Percentiles rank a stretch among this genome's conserved stretches.
phyloP scores from a whole-genome alignment of 2,888 invertebrate genomes.

The Pinctada fucata region DNA sequence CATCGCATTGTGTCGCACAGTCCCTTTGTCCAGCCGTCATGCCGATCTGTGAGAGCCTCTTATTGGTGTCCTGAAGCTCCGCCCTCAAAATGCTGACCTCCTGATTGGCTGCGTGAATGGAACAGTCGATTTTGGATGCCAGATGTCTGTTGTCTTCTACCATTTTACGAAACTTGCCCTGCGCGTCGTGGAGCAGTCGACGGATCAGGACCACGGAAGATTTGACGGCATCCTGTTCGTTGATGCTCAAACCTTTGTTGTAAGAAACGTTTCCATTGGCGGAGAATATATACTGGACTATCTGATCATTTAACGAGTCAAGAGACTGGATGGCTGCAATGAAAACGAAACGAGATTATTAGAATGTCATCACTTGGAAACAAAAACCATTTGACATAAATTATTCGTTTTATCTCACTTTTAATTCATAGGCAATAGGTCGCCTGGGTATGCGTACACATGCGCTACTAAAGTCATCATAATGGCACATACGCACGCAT shows the following conservation, averaged over 20 bases:
- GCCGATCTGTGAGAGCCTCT: constrained; percentile 73
- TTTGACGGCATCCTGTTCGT: constrained; percentile 81
- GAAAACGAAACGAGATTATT: constrained; percentile 32
- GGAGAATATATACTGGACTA: constrained; percentile 77
- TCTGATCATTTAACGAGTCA: constrained; percentile 78
- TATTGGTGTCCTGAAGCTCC: constrained; percentile 80
- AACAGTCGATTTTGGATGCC: constrained; percentile 78
- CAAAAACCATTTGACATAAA: too few relatives aligned
- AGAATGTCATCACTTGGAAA: background rate
- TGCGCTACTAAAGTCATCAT: too few relatives aligned
- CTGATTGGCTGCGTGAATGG: constrained; percentile 75
- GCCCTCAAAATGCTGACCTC: constrained; percentile 81
- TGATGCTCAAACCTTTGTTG: constrained; percentile 60
- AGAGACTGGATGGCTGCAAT: constrained; percentile 78
- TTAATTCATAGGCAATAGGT: too few relatives aligned
- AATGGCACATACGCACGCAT: too few relatives aligned
- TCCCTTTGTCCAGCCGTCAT: constrained; percentile 23
- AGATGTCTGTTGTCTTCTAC: constrained; percentile 87
- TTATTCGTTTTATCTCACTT: too few relatives aligned
- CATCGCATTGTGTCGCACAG: constrained; percentile 26
- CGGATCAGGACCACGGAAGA: constrained; percentile 91
- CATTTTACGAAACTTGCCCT: constrained; percentile 91
- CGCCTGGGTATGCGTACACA: too few relatives aligned
- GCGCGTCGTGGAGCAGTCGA: constrained; percentile 89
- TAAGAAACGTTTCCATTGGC: constrained; percentile 52